phyloP scores from a whole-genome alignment of 1,140 invertebrate species.

The Marisa cornuarietis region DNA sequence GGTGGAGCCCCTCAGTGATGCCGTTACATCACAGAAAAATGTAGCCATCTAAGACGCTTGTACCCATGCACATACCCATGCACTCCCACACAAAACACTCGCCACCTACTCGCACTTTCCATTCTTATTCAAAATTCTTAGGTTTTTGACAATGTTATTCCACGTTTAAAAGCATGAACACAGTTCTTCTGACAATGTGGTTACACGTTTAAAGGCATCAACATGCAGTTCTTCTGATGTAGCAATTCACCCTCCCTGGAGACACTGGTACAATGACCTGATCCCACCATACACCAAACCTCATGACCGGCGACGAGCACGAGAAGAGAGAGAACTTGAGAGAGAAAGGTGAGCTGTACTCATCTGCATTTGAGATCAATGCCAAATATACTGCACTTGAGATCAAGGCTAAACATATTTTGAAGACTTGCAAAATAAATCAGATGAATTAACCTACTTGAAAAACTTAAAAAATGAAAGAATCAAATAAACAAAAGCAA shows the following conservation, averaged over 20 bases:
- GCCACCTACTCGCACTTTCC: background rate
- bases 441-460: background rate
- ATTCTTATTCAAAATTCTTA: background rate
- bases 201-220: conserved; percentile 4
- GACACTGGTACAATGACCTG: conserved; percentile 60
- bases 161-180: conserved; percentile 9
- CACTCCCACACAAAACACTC: background rate
- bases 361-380: background rate
- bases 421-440: background rate
- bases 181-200: background rate
- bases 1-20: too few relatives aligned
- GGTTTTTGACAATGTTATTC: background rate
- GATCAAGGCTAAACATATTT: background rate
- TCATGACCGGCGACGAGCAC: conserved; percentile 52
- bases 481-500: background rate
- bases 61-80: background rate
- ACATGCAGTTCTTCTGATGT: conserved; percentile 11
- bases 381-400: background rate
- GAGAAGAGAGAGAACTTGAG: conserved; percentile 61
- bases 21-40: too few relatives aligned
- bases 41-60: too few relatives aligned
- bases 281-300: conserved; percentile 59
- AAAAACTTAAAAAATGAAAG: background rate
- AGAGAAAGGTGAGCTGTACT: conserved; percentile 47
- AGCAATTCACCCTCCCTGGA: conserved; percentile 61